phyloP scores from a whole-genome alignment of 2,888 invertebrate genomes.

The Nipponacmea schrenckii region DNA sequence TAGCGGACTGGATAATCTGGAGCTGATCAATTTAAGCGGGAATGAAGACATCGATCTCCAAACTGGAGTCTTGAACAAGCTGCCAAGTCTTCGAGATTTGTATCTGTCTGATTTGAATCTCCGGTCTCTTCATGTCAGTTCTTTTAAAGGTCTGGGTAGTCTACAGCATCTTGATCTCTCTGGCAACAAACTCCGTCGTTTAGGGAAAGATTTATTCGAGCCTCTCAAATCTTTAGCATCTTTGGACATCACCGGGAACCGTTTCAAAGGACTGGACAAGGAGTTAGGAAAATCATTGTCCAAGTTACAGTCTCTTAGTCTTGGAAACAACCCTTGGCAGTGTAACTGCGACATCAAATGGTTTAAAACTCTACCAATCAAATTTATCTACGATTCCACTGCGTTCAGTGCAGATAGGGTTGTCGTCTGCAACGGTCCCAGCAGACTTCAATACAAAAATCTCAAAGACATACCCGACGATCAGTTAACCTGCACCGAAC shows the following conservation, averaged over 20 bases:
- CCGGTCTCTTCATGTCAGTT: slow-evolving; percentile 25
- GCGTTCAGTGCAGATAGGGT: slow-evolving; percentile 23
- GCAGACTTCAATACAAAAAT: slow-evolving; percentile 30
- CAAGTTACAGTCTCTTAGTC: slow-evolving; percentile 28
- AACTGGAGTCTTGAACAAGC: slow-evolving; percentile 26
- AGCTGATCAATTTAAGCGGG: slow-evolving; percentile 35
- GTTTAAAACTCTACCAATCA: slow-evolving; percentile 34
- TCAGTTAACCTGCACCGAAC: slow-evolving; percentile 38
- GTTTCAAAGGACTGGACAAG: slow-evolving; percentile 33
- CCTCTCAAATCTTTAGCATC: slow-evolving; percentile 29
- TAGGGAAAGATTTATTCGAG: slow-evolving; percentile 29
- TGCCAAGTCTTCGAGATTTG: slow-evolving; percentile 15
- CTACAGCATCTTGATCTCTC: slow-evolving; percentile 37
- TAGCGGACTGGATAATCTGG: slow-evolving; percentile 31
- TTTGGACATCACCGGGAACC: slow-evolving; percentile 40
- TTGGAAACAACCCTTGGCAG: slow-evolving; percentile 42
- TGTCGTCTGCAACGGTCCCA: slow-evolving; percentile 39
- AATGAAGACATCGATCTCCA: slow-evolving; percentile 36
- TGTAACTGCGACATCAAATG: slow-evolving; percentile 45
- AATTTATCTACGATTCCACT: slow-evolving; percentile 23
- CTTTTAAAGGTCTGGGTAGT: slow-evolving; percentile 30
- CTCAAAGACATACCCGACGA: slow-evolving; percentile 33
- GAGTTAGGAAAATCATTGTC: slow-evolving; percentile 35
- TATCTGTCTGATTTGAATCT: slow-evolving; percentile 35
- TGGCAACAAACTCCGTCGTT: slow-evolving; percentile 29